phyloP scores from a whole-genome alignment of 2,888 invertebrate genomes.

The Andricus quercusramuli region DNA sequence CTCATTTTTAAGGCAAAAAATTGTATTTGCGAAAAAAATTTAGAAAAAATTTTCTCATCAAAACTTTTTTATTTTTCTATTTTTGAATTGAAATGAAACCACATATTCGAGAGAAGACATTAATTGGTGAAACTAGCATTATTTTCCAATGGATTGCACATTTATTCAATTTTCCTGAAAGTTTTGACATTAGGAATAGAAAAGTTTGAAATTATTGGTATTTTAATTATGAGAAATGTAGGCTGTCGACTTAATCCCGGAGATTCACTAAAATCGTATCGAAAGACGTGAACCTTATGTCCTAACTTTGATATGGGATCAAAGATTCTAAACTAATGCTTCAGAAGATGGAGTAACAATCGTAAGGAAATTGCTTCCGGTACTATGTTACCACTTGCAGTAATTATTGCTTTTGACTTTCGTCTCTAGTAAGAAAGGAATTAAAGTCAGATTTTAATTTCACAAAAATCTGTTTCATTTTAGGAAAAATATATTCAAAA shows the following conservation, averaged over 20 bases:
- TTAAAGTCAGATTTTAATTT: too few species aligned
- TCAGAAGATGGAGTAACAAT: not conserved
- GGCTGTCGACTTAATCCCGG: constrained; percentile 11
- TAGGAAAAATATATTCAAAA: too few species aligned
- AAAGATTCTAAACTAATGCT: constrained; percentile 24
- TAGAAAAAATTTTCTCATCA: too few species aligned
- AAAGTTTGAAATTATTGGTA: constrained; percentile 5
- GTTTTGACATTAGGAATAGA: not conserved
- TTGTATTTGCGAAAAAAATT: too few species aligned
- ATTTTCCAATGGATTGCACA: too few species aligned
- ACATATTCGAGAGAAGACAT: not conserved
- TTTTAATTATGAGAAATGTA: not conserved
- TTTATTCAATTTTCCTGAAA: not conserved
- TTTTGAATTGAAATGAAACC: not conserved
- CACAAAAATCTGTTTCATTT: too few species aligned
- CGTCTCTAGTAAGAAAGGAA: too few species aligned
- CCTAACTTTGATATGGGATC: constrained; percentile 26
- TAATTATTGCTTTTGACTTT: too few species aligned
- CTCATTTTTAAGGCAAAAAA: too few species aligned
- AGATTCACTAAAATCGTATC: constrained; percentile 16
- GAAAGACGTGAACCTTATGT: constrained; percentile 29
- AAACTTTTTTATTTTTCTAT: too few species aligned
- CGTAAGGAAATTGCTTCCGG: too few species aligned
- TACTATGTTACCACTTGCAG: too few species aligned
- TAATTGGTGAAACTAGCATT: not conserved